phyloP scores from a whole-genome alignment of 2,797 vertebrate species.

The Siniperca obscura region DNA sequence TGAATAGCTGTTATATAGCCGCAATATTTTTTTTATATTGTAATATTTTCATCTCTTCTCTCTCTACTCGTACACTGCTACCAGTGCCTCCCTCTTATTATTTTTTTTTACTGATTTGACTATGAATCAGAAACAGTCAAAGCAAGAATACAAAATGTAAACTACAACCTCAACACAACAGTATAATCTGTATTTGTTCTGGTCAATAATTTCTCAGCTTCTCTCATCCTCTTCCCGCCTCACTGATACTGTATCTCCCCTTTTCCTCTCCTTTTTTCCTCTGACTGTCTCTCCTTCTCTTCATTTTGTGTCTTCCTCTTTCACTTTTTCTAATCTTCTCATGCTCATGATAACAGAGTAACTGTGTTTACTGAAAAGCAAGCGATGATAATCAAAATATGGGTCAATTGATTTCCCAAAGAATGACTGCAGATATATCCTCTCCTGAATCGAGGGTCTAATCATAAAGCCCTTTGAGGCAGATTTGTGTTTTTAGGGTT shows the following conservation, averaged over 20 bases:
- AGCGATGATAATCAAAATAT: too few relatives aligned
- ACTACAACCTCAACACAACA: too few relatives aligned
- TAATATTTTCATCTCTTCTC: too few relatives aligned
- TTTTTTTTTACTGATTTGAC: neutral
- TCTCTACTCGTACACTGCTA: neutral
- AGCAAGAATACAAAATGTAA: neutral
- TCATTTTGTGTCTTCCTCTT: neutral
- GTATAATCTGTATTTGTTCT: neutral
- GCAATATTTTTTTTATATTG: too few relatives aligned
- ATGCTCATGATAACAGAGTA: neutral
- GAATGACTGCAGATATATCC: neutral
- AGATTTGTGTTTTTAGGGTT: neutral
- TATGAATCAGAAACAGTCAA: neutral
- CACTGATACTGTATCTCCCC: neutral
- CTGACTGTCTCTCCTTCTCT: neutral
- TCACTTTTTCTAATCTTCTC: neutral
- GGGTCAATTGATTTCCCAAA: too few relatives aligned
- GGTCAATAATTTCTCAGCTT: neutral
- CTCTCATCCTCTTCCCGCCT: neutral
- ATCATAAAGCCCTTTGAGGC: neutral
- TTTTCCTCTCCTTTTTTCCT: neutral
- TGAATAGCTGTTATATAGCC: too few relatives aligned
- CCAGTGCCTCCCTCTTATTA: neutral
- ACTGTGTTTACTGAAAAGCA: neutral
- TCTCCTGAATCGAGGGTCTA: neutral